phyloP scores from a whole-genome alignment of 2,113 vertebrate genomes.

The Thamnaconus septentrionalis region DNA sequence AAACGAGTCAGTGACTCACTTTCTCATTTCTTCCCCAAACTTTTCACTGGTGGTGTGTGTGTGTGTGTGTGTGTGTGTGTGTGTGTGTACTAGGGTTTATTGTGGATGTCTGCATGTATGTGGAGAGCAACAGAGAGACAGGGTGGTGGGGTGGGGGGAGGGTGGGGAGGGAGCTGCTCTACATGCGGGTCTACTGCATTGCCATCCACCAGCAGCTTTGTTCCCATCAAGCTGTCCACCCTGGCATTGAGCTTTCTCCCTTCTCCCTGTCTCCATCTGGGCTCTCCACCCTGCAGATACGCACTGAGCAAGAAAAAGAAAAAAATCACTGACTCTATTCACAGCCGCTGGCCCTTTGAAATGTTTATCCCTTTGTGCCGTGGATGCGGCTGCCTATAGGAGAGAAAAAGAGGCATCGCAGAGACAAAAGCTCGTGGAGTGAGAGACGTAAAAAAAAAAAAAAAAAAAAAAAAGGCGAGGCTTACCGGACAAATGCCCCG shows the following conservation, averaged over 20 bases:
- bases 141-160: background rate
- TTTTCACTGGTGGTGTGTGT: background rate
- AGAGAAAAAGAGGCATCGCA: constrained; percentile 30
- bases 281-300: constrained; percentile 57
- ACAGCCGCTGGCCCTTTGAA: constrained; percentile 59
- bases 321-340: constrained; percentile 69
- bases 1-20: constrained; percentile 22
- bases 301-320: constrained; percentile 23
- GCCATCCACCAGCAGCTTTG: constrained; percentile 60
- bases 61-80: constrained; percentile 11
- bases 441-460: constrained; percentile 40
- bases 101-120: constrained; percentile 10
- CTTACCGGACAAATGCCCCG: constrained; percentile 71
- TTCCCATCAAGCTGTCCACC: constrained; percentile 69
- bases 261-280: constrained; percentile 68
- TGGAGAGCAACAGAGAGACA: background rate
- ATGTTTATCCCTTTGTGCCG: constrained; percentile 71
- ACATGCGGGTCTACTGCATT: constrained; percentile 44
- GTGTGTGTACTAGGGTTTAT: constrained; percentile 1
- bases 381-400: constrained; percentile 31
- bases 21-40: constrained; percentile 1
- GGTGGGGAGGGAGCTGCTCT: constrained; percentile 19
- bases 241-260: constrained; percentile 62
- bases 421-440: constrained; percentile 62
- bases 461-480: constrained; percentile 29